Evolutionary conservation across 1,140 invertebrate genomes (phyloP).

Genomic region (Bradynema listronoti): DNA sequence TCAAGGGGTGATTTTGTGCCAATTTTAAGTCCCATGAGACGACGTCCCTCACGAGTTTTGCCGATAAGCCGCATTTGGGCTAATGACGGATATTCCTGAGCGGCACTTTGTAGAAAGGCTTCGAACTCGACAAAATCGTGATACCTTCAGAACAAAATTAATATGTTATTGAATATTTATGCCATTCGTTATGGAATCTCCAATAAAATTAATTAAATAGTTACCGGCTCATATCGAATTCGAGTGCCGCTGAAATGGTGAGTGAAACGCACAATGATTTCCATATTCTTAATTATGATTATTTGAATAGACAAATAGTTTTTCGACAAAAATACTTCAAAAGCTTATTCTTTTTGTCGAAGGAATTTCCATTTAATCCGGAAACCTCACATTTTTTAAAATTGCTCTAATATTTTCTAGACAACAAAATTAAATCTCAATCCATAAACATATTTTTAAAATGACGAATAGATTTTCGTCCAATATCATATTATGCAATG

Average conservation of each 20-base stretch:
- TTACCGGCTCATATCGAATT: background rate
- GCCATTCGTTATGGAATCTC: background rate
- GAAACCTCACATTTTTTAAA: too few species aligned
- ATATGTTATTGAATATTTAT: background rate
- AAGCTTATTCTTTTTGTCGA: too few species aligned
- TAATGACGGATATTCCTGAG: conserved; percentile 39
- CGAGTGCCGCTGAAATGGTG: background rate
- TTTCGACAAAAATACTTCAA: too few species aligned
- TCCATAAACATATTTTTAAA: too few species aligned
- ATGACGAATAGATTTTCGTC: too few species aligned
- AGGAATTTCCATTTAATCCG: too few species aligned
- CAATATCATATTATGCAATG: too few species aligned
- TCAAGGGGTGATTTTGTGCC: background rate
- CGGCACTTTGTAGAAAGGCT: conserved; percentile 35
- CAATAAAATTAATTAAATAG: background rate
- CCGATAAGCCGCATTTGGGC: conserved; percentile 40
- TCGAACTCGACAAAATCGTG: conserved; percentile 50
- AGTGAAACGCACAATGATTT: too few species aligned
- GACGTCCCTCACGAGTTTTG: conserved; percentile 28
- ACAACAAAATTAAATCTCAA: too few species aligned
- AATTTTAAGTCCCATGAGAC: conserved; percentile 45
- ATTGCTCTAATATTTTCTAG: too few species aligned
- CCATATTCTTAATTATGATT: too few species aligned
- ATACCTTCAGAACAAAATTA: conserved; percentile 21
- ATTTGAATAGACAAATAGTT: too few species aligned